phyloP scores from a whole-genome alignment of 1,140 invertebrate species.

The Nebria ingens region DNA sequence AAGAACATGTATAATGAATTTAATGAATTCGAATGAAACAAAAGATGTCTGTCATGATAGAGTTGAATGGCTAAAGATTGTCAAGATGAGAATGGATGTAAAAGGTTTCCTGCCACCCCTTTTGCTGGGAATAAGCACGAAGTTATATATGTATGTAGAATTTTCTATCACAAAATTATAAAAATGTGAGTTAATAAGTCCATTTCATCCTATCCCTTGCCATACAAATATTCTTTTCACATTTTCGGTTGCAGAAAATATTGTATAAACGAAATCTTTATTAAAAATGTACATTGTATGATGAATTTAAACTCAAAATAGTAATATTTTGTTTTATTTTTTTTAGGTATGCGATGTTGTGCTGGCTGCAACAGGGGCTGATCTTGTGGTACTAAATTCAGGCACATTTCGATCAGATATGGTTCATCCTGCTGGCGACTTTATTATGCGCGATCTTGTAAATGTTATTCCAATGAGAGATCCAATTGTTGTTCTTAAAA shows the following conservation, averaged over 20 bases:
- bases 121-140: too few relatives aligned
- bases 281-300: conserved; percentile 13
- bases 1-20: too few relatives aligned
- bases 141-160: too few relatives aligned
- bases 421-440: conserved; percentile 67
- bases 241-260: not conserved
- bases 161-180: too few relatives aligned
- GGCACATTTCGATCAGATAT: conserved; percentile 75
- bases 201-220: too few relatives aligned
- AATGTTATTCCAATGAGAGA: conserved; percentile 77
- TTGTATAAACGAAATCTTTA: not conserved
- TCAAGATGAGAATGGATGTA: too few relatives aligned
- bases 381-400: conserved; percentile 76
- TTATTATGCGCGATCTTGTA: conserved; percentile 72
- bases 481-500: conserved; percentile 60
- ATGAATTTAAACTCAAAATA: too few relatives aligned
- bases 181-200: too few relatives aligned
- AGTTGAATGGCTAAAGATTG: too few relatives aligned
- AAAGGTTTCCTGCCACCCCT: too few relatives aligned
- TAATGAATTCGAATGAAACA: too few relatives aligned
- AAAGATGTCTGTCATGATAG: too few relatives aligned
- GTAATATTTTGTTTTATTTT: conserved; percentile 14
- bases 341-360: conserved; percentile 65
- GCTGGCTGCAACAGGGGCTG: conserved; percentile 68
- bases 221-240: not conserved